Conservation (phyloP, 2,113 vertebrate genomes). For the Cacatua alba region DNA sequence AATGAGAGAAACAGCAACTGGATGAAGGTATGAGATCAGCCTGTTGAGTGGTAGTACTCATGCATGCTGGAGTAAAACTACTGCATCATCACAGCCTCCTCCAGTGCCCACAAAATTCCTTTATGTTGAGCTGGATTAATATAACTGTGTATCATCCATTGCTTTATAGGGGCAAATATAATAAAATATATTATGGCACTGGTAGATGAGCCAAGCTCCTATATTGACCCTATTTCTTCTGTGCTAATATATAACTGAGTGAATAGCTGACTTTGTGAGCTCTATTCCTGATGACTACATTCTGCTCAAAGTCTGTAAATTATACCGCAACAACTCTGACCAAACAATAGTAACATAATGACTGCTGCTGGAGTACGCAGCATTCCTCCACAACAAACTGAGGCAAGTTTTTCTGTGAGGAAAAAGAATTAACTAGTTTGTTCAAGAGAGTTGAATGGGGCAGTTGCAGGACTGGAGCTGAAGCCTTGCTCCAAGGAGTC, state of each 20-base stretch:
- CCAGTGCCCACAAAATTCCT: neutral
- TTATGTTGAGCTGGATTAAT: neutral
- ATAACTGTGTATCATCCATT: neutral
- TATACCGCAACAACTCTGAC: neutral
- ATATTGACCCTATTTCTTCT: neutral
- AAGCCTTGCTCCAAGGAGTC: neutral
- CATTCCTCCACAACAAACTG: neutral
- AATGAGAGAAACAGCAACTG: neutral
- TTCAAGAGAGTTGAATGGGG: accelerated
- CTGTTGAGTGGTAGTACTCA: neutral
- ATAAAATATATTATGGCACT: neutral
- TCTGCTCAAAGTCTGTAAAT: neutral
- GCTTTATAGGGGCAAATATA: neutral
- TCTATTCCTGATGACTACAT: neutral
- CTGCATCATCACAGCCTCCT: neutral
- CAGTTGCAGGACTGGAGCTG: neutral
- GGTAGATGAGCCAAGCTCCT: neutral
- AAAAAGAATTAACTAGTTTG: neutral
- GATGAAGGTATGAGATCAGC: neutral
- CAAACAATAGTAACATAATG: neutral
- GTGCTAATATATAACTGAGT: neutral
- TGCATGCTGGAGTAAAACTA: neutral
- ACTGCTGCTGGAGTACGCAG: neutral
- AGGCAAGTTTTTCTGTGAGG: neutral
- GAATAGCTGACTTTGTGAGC: neutral